Conservation (phyloP, 2,888 invertebrate species). For the Aphodius granarius region DNA sequence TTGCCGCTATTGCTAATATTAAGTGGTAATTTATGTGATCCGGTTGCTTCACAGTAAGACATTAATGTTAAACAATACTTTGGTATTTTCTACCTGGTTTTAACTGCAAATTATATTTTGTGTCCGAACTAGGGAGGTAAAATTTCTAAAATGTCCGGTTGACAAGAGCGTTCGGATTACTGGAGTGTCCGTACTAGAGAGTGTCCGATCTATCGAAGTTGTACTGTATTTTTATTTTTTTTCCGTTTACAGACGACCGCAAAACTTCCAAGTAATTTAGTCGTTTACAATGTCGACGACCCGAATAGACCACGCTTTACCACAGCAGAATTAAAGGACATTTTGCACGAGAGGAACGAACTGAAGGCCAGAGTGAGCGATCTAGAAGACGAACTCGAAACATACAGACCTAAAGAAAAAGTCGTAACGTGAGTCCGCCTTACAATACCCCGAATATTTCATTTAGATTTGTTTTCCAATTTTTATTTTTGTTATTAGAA, state of each 20-base stretch:
- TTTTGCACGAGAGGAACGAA: conserved; percentile 90
- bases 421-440: conserved; percentile 53
- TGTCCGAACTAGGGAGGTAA: too few relatives aligned
- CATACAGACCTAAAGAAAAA: conserved; percentile 65
- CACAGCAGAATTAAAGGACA: conserved; percentile 80
- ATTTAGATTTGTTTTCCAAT: background rate
- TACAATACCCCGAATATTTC: background rate
- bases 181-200: too few relatives aligned
- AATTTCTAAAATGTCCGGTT: too few relatives aligned
- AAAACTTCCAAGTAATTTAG: conserved; percentile 58
- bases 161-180: too few relatives aligned
- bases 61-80: too few relatives aligned
- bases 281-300: conserved; percentile 65
- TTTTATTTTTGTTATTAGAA: background rate
- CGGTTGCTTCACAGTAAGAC: too few relatives aligned
- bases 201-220: too few relatives aligned
- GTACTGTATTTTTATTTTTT: background rate
- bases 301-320: conserved; percentile 82
- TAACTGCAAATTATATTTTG: too few relatives aligned
- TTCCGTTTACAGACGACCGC: conserved; percentile 18
- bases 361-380: conserved; percentile 89
- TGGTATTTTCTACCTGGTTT: too few relatives aligned
- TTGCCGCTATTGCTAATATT: too few relatives aligned
- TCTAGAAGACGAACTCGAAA: conserved; percentile 88
- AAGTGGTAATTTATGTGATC: too few relatives aligned